These are phyloP conservation scores for Bactericera cockerelli DNA, from an alignment of 1,140 invertebrate species.

Conservation along the genomic window DNA sequence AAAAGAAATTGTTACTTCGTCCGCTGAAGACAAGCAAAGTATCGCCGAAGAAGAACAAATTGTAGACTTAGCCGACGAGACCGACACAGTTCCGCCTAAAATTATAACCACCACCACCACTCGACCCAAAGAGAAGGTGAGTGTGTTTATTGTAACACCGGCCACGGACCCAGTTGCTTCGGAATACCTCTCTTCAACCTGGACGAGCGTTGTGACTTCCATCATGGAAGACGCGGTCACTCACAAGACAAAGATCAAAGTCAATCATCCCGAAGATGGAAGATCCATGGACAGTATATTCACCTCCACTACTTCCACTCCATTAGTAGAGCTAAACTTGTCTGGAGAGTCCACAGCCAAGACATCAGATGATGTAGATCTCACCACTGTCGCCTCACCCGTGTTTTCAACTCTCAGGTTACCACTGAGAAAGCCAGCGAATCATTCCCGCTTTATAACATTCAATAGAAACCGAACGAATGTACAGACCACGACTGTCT, in stretches of 20 bases:
- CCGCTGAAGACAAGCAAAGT: slow-evolving; percentile 21
- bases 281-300: neutral
- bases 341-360: neutral
- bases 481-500: neutral
- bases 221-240: slow-evolving; percentile 22
- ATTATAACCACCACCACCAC: slow-evolving; percentile 13
- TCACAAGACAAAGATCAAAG: slow-evolving; percentile 1
- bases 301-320: neutral
- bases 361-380: neutral
- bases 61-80: slow-evolving; percentile 9
- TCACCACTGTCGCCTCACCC: neutral
- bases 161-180: slow-evolving; percentile 12
- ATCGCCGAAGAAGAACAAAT: slow-evolving; percentile 19
- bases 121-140: slow-evolving; percentile 22
- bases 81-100: slow-evolving; percentile 3
- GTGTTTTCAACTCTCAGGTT: neutral
- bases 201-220: slow-evolving; percentile 24
- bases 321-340: neutral
- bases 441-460: neutral
- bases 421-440: neutral
- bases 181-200: slow-evolving; percentile 17
- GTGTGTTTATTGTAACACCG: slow-evolving; percentile 17
- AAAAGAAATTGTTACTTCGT: slow-evolving; percentile 17
- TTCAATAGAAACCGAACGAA: neutral
- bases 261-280: neutral